Evolutionary conservation across 2,113 vertebrate genomes (phyloP), one percentile per base, ranked within the genome.

Genomic region (Nansenia antarctica): DNA sequence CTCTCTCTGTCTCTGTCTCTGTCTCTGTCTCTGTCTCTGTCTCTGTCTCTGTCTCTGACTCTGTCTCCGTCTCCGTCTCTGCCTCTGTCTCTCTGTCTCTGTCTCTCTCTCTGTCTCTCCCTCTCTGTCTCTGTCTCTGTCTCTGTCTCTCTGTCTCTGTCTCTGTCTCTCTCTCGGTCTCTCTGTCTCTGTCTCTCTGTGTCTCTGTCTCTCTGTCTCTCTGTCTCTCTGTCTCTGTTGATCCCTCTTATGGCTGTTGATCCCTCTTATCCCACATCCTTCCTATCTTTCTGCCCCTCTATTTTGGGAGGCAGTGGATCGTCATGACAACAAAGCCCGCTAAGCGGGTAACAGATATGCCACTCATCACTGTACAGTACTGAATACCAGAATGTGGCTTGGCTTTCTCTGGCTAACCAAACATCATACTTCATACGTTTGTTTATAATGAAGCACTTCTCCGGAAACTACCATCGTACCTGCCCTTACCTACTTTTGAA

Each of bases 31-130:
- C n/a, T n/a, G n/a, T n/a, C n/a, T n/a, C n/a, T n/a, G n/a, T n/a
- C n/a, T n/a, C n/a, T n/a, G 42, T 65, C 31, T 55, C 32, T 76
- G 62, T 71, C 70, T 73, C 65, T 31, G 62, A 31, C 60, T 73
- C 68, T 73, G 12, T 79, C n/a, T n/a, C n/a, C n/a, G n/a, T n/a
- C n/a, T n/a, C n/a, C n/a, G n/a, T n/a, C n/a, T n/a, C n/a, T n/a
- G n/a, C n/a, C n/a, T n/a, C n/a, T 1, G 60, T 74, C 58, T 63
- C 49, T 53, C 58, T 30, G 54, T 35, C 58, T 8, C 22, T 34
- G 34, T 31, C 27, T 9, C 26, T 35, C 55, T 64, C 30, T 24
- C 12, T 14, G 32, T 26, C 31, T 29, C 34, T 64, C 47, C 61
- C 53, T 27, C 22, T 53, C 26, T 3, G 22, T 26, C 12, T 55